These are phyloP conservation scores for Zaprionus capensis DNA, from an alignment of 1,140 invertebrate species.

Conservation along the genomic window DNA sequence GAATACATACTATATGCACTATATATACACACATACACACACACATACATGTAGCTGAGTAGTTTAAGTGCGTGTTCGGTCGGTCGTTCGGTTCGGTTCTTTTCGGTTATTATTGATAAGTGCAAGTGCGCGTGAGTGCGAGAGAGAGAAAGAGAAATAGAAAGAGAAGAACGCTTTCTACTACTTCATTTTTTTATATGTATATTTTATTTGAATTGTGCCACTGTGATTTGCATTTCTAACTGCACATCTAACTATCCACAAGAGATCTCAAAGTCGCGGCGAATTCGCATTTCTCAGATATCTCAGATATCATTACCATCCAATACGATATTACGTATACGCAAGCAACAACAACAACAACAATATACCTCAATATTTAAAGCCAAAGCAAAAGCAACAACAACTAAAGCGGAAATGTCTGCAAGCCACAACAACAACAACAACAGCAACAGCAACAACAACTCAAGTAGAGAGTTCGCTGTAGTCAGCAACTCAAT, in stretches of 20 bases:
- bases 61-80: slow-evolving; percentile 44
- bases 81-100: slow-evolving; percentile 52
- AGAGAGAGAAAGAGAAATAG: slow-evolving; percentile 12
- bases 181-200: slow-evolving; percentile 11
- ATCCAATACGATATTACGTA: slow-evolving; percentile 34
- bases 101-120: slow-evolving; percentile 27
- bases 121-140: slow-evolving; percentile 24
- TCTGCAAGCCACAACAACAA: background rate
- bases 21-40: background rate
- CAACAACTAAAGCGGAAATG: slow-evolving; percentile 19
- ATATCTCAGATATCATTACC: background rate
- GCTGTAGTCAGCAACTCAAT: background rate
- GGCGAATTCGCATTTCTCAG: slow-evolving; percentile 40
- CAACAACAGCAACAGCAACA: slow-evolving; percentile 10
- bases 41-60: slow-evolving; percentile 39
- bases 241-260: slow-evolving; percentile 24
- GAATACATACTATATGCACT: slow-evolving; percentile 3
- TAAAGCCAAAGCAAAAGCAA: slow-evolving; percentile 44
- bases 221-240: slow-evolving; percentile 45
- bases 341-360: slow-evolving; percentile 32
- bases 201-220: slow-evolving; percentile 24
- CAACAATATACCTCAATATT: slow-evolving; percentile 21
- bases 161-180: background rate
- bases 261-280: slow-evolving; percentile 39
- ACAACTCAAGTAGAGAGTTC: slow-evolving; percentile 13